Percentiles rank a stretch among this genome's conserved stretches.
phyloP scores from a whole-genome alignment of 2,888 invertebrate genomes.

The Troglohyphantes excavatus region DNA sequence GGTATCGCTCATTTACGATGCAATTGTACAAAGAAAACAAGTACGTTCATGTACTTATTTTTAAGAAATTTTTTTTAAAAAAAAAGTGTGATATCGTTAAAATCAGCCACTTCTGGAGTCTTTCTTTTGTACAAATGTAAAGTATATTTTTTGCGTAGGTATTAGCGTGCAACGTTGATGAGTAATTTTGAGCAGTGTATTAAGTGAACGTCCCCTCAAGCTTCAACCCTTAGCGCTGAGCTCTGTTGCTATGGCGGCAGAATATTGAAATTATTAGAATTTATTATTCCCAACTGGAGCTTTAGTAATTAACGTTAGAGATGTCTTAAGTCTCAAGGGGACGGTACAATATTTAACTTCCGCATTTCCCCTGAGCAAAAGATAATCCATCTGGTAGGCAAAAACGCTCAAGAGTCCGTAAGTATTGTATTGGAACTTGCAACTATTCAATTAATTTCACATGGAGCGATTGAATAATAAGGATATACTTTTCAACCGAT shows the following conservation, averaged over 20 bases:
- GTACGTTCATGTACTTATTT: no score
- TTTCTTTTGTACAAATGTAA: no score
- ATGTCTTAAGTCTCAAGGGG: constrained; percentile 70
- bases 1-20: no score
- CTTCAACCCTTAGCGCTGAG: constrained; percentile 40
- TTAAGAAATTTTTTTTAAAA: no score
- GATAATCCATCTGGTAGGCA: constrained; percentile 62
- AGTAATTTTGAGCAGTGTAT: constrained; percentile 37
- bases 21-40: no score
- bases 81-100: no score
- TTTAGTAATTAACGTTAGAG: constrained; percentile 78
- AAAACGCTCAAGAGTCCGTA: constrained; percentile 51
- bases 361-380: constrained; percentile 59
- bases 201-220: constrained; percentile 64
- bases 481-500: constrained; percentile 38
- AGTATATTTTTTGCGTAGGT: no score
- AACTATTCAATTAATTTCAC: constrained; percentile 71
- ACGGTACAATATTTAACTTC: constrained; percentile 77
- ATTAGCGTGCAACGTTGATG: no score
- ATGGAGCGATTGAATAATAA: constrained; percentile 62
- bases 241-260: constrained; percentile 74
- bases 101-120: no score
- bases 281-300: constrained; percentile 78
- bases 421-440: constrained; percentile 73
- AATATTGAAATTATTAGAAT: constrained; percentile 79